Evolutionary conservation across 2,888 invertebrate species (phyloP).

Genomic region (Pristionchus entomophagus): DNA sequence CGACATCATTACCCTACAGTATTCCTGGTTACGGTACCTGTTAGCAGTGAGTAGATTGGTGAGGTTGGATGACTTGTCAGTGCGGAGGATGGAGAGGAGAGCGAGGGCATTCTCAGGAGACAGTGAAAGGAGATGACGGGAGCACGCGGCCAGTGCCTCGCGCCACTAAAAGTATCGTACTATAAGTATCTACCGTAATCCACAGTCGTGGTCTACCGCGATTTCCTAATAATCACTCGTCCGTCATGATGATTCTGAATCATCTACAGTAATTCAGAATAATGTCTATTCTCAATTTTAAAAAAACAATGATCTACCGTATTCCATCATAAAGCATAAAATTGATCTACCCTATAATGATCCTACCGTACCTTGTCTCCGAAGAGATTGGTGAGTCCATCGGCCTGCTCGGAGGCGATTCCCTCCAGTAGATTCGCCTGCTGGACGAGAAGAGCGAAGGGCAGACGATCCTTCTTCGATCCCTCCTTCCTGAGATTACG

Average conservation of each 20-base stretch:
- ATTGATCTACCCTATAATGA: not conserved
- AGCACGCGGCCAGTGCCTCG: slow-evolving; percentile 29
- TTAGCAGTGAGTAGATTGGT: slow-evolving; percentile 44
- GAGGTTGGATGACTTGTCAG: slow-evolving; percentile 16
- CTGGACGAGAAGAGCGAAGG: slow-evolving; percentile 20
- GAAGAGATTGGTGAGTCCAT: slow-evolving; percentile 37
- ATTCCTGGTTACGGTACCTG: slow-evolving; percentile 3
- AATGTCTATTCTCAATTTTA: too few relatives aligned
- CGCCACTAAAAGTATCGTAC: not conserved
- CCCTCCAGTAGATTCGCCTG: slow-evolving; percentile 43
- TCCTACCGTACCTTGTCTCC: slow-evolving; percentile 37
- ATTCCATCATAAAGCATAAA: too few relatives aligned
- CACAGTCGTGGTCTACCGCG: too few relatives aligned
- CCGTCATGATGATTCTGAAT: too few relatives aligned
- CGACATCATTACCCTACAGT: too few relatives aligned
- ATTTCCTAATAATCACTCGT: too few relatives aligned
- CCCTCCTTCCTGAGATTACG: slow-evolving; percentile 5
- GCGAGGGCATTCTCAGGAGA: not conserved
- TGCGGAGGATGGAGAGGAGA: slow-evolving; percentile 22
- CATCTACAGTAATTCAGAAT: not conserved
- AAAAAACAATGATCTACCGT: not conserved
- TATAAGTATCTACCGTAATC: not conserved
- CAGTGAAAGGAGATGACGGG: slow-evolving; percentile 31
- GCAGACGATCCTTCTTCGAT: slow-evolving; percentile 28
- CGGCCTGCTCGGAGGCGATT: slow-evolving; percentile 47